These are phyloP conservation scores for Monarcha castaneiventris DNA, from an alignment of 2,113 vertebrate species.

Conservation along the genomic window DNA sequence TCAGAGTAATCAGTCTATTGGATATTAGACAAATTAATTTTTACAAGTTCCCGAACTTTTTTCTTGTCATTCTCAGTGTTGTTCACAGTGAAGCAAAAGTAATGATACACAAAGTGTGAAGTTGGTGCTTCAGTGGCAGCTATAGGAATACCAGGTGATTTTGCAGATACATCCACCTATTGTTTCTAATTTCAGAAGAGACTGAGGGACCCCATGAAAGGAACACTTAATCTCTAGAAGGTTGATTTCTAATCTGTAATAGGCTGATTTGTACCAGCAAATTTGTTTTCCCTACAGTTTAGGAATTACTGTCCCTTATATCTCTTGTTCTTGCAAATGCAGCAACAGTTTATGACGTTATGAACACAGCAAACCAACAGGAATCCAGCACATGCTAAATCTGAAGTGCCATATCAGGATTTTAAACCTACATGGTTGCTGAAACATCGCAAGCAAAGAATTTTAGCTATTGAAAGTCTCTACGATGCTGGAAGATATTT, in stretches of 20 bases:
- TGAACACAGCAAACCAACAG: neutral
- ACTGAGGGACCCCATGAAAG: neutral
- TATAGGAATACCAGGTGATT: neutral
- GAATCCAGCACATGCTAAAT: neutral
- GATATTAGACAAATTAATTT: neutral
- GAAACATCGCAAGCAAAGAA: neutral
- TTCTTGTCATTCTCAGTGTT: neutral
- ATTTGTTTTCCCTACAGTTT: neutral
- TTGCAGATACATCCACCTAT: neutral
- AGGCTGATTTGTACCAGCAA: neutral
- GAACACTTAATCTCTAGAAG: neutral
- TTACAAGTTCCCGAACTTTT: neutral
- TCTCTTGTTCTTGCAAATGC: neutral
- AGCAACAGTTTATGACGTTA: neutral
- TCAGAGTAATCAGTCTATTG: neutral
- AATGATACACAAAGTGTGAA: fast-evolving
- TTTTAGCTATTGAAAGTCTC: neutral
- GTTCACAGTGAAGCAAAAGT: neutral
- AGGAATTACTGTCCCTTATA: neutral
- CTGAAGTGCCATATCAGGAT: neutral
- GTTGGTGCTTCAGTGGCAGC: neutral
- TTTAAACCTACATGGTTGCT: neutral
- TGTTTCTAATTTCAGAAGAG: neutral
- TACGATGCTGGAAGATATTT: neutral
- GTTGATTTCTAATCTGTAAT: neutral